Evolutionary conservation across 2,888 invertebrate genomes (phyloP), one percentile per base, ranked within the genome.

Genomic region (Phyllotreta striolata): DNA sequence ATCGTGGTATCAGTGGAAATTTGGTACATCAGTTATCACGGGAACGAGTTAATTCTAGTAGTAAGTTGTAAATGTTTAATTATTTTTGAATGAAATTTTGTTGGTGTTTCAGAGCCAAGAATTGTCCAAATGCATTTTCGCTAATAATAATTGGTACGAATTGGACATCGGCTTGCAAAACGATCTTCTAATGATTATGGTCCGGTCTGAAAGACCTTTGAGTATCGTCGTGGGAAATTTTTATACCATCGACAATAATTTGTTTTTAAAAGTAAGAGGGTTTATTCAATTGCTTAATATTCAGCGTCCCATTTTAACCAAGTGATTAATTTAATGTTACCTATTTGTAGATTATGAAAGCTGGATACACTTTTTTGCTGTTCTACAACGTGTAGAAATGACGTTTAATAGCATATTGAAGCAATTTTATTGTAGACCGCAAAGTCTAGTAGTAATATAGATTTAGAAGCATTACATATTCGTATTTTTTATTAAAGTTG

Each of bases 21-120:
- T 10, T 52, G 38, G 52, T 52, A 52, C 10, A 52, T 52, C 37
- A 52, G 13, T 39, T 52, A 52, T 7, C 37, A 52, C 13, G 52
- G 52, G 8, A 52, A 52, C 13, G 52, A 52, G 13, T 39, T 52
- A 37, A 52, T 52, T 52, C 14, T 52, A 38, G 34, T 1, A 12
- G 52, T 52, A 52, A 52, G 13, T 34, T 3, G 5, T 3, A 41
- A n/a, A 6, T 1, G 41, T 41, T n/a, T 41, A 4, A 3, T 41
- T 41, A 10, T 1, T 41, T 41, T 44, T 9, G 10, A 44, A 14
- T 44, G 5, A 44, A 13, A 13, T 14, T 44, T 44, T 13, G 10
- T 44, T 44, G 10, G 14, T 24, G 4, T 51, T 51, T 51, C 7
- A 52, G 52, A 52, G 52, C 7, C 52, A 52, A 38, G 13, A 38